Evolutionary conservation across 1,140 invertebrate species (phyloP).

Genomic region (Philopotamus ludificatus): DNA sequence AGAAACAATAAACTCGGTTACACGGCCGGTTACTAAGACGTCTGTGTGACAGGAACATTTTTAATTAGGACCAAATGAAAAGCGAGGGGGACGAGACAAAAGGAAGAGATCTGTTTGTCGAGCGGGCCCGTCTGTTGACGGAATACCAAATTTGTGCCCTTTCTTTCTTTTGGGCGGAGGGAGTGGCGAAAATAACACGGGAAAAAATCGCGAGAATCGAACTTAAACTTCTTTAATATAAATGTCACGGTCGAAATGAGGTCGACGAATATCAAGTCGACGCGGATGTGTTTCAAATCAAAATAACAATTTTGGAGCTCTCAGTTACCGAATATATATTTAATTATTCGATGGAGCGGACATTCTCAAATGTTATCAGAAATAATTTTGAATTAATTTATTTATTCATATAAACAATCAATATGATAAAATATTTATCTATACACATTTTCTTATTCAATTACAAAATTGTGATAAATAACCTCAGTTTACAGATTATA

Average conservation of each 20-base stretch:
- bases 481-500: no score
- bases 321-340: no score
- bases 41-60: conserved; percentile 16
- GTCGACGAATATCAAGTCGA: background rate
- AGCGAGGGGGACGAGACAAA: background rate
- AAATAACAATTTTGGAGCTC: background rate
- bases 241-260: background rate
- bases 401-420: no score
- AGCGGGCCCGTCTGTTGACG: conserved; percentile 16
- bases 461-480: no score
- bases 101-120: conserved; percentile 8
- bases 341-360: no score
- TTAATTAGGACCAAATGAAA: conserved; percentile 29
- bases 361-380: no score
- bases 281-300: background rate
- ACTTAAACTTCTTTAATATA: conserved; percentile 19
- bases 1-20: conserved; percentile 8
- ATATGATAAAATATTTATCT: no score
- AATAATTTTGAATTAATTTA: no score
- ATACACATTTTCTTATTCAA: no score
- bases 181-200: background rate
- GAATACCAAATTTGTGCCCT: conserved; percentile 12
- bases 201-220: conserved; percentile 5
- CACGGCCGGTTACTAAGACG: background rate
- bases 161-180: background rate